Percentiles rank a stretch among this genome's conserved stretches.
Evolutionary conservation across 1,140 invertebrate species (phyloP).

Genomic region (Adoxophyes honmai): DNA sequence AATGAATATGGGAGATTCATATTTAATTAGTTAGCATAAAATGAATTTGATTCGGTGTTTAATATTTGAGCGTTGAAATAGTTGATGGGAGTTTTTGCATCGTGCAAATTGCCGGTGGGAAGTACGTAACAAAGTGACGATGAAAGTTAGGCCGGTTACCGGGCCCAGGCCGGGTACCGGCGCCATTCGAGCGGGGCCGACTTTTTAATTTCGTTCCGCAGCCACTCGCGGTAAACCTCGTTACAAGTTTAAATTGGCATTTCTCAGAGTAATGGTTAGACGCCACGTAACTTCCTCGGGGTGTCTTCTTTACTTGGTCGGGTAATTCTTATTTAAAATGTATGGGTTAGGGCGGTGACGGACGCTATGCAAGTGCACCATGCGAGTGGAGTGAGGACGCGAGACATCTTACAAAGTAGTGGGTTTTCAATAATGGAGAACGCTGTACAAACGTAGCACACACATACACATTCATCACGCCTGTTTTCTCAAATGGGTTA

Average conservation of each 20-base stretch:
- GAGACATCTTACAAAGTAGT: too few species aligned
- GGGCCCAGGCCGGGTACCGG: conserved; percentile 41
- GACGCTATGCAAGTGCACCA: neutral
- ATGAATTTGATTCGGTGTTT: too few species aligned
- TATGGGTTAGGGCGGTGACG: conserved; percentile 32
- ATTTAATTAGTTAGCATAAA: too few species aligned
- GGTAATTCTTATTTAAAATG: conserved; percentile 71
- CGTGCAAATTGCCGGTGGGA: conserved; percentile 48
- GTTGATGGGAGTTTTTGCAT: conserved; percentile 41
- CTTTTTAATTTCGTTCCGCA: conserved; percentile 73
- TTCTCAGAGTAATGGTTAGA: conserved; percentile 72
- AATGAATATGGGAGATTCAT: too few species aligned
- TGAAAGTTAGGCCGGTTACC: conserved; percentile 65
- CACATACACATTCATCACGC: neutral
- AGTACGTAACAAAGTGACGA: conserved; percentile 54
- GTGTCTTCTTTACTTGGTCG: conserved; percentile 54
- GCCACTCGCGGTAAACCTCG: conserved; percentile 69
- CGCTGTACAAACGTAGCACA: neutral
- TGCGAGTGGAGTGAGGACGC: too few species aligned
- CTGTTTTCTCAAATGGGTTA: neutral
- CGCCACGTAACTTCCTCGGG: conserved; percentile 51
- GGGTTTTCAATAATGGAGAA: neutral
- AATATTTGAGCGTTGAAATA: neutral
- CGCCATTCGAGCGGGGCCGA: conserved; percentile 52
- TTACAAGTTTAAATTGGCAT: conserved; percentile 76